These are phyloP conservation scores for Argyresthia albistria DNA, from an alignment of 2,888 invertebrate species.

Conservation along the genomic window DNA sequence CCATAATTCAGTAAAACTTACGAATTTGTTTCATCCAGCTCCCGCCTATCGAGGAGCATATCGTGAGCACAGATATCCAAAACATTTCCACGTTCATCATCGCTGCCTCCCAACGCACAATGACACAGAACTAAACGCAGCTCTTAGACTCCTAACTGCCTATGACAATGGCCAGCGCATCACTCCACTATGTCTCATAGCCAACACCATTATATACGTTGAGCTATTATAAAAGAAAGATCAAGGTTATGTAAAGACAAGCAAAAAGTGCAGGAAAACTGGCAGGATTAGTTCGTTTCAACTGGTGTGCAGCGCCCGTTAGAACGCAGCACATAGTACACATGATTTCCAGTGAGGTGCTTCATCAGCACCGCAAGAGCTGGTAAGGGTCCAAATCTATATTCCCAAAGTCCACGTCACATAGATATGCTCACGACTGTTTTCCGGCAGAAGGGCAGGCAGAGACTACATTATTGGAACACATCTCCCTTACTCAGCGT, in stretches of 20 bases:
- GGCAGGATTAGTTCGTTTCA: neutral
- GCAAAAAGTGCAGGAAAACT: neutral
- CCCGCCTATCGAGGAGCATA: neutral
- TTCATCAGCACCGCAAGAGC: too few species aligned
- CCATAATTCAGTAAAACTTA: neutral
- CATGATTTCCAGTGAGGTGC: too few species aligned
- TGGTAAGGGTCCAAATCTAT: too few species aligned
- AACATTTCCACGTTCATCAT: neutral
- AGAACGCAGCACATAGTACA: too few species aligned
- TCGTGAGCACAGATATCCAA: neutral
- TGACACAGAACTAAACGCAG: neutral
- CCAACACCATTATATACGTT: neutral
- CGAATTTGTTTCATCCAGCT: neutral
- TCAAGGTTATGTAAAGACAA: constrained; percentile 9
- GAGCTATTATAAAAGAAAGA: constrained; percentile 7
- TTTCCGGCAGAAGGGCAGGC: too few species aligned
- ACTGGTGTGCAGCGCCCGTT: too few species aligned
- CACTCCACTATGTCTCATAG: neutral
- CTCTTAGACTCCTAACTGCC: neutral
- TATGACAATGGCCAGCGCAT: neutral
- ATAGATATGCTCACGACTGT: too few species aligned
- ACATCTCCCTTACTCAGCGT: too few species aligned
- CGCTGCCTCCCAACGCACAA: neutral
- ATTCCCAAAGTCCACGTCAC: too few species aligned
- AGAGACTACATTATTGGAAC: too few species aligned